Conservation (phyloP, 2,888 invertebrate genomes). For the Platerodrilus igneus region DNA sequence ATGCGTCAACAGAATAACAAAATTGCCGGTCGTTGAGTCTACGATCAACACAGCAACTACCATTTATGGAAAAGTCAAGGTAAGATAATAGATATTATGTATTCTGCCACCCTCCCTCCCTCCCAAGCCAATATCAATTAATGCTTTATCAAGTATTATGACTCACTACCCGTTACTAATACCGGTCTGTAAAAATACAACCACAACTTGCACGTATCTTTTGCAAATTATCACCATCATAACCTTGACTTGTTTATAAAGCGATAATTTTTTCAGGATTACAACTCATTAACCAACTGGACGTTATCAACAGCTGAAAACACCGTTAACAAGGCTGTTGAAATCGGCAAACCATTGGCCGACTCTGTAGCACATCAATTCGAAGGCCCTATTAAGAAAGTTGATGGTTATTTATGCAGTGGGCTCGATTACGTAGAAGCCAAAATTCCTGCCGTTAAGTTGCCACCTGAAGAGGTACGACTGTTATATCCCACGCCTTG, state of each 20-base stretch:
- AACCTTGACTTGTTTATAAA: conserved; percentile 4
- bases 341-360: conserved; percentile 51
- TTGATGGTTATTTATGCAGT: conserved; percentile 54
- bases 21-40: conserved; percentile 55
- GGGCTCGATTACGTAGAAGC: conserved; percentile 54
- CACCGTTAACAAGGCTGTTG: conserved; percentile 51
- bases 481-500: too few species aligned
- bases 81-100: conserved; percentile 38
- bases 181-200: too few species aligned
- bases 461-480: conserved; percentile 54
- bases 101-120: too few species aligned
- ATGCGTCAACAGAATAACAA: conserved; percentile 54
- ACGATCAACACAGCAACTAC: conserved; percentile 55
- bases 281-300: conserved; percentile 53
- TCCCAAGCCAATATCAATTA: too few species aligned
- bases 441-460: conserved; percentile 54
- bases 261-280: conserved; percentile 47
- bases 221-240: too few species aligned
- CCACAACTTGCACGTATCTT: too few species aligned
- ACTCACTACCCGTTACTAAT: too few species aligned
- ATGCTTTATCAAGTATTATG: too few species aligned
- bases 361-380: conserved; percentile 51
- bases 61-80: conserved; percentile 57
- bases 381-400: conserved; percentile 52
- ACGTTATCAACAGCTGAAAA: conserved; percentile 54